phyloP scores from a whole-genome alignment of 2,888 invertebrate species.

The Exephanes ischioxanthus region DNA sequence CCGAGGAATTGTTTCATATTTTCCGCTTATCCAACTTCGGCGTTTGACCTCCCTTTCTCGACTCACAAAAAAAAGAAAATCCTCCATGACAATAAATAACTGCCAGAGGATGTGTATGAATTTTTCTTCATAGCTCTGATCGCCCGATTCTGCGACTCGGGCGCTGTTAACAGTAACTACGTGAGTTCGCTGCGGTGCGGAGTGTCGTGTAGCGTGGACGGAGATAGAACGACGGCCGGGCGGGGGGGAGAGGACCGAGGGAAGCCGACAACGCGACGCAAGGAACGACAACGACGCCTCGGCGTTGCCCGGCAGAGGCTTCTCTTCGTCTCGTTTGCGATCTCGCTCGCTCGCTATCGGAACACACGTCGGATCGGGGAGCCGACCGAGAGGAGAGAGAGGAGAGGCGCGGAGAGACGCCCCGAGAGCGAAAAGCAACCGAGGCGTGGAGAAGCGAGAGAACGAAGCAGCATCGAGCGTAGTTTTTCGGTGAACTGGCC shows the following conservation, averaged over 20 bases:
- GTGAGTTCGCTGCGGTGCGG: slow-evolving; percentile 23
- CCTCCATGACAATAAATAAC: background rate
- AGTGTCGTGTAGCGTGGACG: slow-evolving; percentile 13
- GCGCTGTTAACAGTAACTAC: slow-evolving; percentile 11
- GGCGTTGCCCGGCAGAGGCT: slow-evolving; percentile 52
- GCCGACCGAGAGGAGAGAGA: slow-evolving; percentile 42
- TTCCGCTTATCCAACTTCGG: no score
- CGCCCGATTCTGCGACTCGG: background rate
- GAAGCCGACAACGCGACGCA: slow-evolving; percentile 47
- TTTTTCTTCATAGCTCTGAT: background rate
- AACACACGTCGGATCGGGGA: slow-evolving; percentile 57
- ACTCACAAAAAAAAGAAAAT: background rate
- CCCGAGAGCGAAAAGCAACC: slow-evolving; percentile 46
- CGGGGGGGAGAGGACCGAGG: background rate
- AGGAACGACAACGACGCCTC: slow-evolving; percentile 63
- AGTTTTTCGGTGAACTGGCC: slow-evolving; percentile 63
- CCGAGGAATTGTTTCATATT: no score
- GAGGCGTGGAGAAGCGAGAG: slow-evolving; percentile 55
- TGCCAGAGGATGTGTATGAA: background rate
- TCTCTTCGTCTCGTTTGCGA: slow-evolving; percentile 17
- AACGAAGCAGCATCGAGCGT: slow-evolving; percentile 42
- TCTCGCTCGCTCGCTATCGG: slow-evolving; percentile 61
- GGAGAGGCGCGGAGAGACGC: slow-evolving; percentile 59
- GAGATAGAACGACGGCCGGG: slow-evolving; percentile 27
- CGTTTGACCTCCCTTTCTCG: no score